Conservation (phyloP, 1,140 invertebrate genomes). For the Tyrophagus putrescentiae region DNA sequence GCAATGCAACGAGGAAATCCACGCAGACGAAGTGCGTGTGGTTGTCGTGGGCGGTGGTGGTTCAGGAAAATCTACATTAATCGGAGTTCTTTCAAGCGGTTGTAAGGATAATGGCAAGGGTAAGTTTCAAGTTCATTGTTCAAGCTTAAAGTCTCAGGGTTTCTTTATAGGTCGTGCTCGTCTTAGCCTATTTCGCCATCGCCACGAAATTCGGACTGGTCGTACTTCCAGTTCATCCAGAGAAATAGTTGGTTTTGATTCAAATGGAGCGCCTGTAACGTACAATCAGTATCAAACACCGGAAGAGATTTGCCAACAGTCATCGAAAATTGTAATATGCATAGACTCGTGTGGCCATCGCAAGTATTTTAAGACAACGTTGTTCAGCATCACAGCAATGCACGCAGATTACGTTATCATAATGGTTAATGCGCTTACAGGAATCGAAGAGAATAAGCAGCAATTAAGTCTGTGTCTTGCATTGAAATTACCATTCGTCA, state of each 20-base stretch:
- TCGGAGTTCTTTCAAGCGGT: constrained; percentile 50
- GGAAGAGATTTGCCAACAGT: constrained; percentile 81
- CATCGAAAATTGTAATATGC: constrained; percentile 79
- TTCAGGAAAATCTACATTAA: constrained; percentile 78
- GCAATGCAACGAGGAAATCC: constrained; percentile 82
- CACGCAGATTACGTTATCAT: constrained; percentile 84
- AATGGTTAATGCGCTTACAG: constrained; percentile 54
- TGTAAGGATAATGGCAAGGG: constrained; percentile 71
- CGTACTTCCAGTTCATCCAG: constrained; percentile 89
- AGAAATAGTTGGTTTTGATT: constrained; percentile 86
- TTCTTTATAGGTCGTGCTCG: constrained; percentile 59
- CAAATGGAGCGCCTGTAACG: constrained; percentile 56
- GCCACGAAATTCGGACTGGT: constrained; percentile 91
- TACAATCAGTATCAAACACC: constrained; percentile 78
- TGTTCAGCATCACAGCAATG: constrained; percentile 82
- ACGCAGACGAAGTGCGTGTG: constrained; percentile 70
- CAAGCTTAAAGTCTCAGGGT: not conserved
- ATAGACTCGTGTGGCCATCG: constrained; percentile 91
- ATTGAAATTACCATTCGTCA: constrained; percentile 68
- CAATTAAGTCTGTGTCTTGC: constrained; percentile 67
- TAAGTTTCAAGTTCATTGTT: constrained; percentile 6
- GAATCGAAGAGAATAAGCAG: constrained; percentile 42
- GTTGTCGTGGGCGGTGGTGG: constrained; percentile 85
- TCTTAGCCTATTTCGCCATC: constrained; percentile 84
- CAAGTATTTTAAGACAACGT: constrained; percentile 87